Evolutionary conservation across 2,888 invertebrate species (phyloP).

Genomic region (Sphinx pinastri): DNA sequence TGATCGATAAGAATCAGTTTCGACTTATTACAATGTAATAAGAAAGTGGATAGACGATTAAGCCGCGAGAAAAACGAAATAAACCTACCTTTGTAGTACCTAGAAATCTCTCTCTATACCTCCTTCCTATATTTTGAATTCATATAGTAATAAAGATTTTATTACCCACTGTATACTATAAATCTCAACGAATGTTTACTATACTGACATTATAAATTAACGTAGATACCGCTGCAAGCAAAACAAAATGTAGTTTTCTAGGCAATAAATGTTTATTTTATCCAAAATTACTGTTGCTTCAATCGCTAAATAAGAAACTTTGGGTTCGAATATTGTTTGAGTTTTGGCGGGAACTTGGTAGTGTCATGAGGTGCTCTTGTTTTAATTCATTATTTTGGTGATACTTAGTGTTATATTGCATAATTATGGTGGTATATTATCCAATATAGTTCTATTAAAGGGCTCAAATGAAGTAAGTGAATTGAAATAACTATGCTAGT

Average conservation of each 20-base stretch:
- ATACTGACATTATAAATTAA: neutral
- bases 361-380: too few species aligned
- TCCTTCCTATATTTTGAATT: slow-evolving; percentile 13
- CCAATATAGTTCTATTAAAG: too few species aligned
- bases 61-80: neutral
- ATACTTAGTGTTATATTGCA: too few species aligned
- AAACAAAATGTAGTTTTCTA: neutral
- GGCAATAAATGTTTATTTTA: slow-evolving; percentile 14
- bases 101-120: neutral
- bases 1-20: too few species aligned
- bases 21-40: too few species aligned
- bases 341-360: too few species aligned
- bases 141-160: slow-evolving; percentile 20
- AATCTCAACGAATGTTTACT: slow-evolving; percentile 12
- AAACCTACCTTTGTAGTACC: neutral
- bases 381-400: too few species aligned
- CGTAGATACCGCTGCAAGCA: neutral
- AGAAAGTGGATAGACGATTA: too few species aligned
- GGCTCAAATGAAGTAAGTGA: too few species aligned
- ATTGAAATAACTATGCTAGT: too few species aligned
- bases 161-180: neutral
- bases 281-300: neutral
- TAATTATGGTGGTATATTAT: too few species aligned
- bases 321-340: neutral
- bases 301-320: slow-evolving; percentile 8